phyloP scores from a whole-genome alignment of 2,888 invertebrate genomes.

The Punctoribates punctum region DNA sequence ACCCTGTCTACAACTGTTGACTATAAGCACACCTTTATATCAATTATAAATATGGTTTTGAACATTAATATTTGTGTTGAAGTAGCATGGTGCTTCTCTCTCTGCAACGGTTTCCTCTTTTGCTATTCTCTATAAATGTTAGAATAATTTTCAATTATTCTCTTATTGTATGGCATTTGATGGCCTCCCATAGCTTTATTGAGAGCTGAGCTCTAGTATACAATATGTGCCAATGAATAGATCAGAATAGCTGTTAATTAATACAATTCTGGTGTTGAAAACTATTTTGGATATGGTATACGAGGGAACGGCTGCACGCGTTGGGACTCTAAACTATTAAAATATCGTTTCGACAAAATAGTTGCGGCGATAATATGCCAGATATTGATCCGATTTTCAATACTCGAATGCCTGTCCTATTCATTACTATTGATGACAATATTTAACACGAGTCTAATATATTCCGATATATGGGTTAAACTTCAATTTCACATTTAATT shows the following conservation, averaged over 20 bases:
- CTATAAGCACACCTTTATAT: neutral
- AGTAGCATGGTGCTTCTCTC: neutral
- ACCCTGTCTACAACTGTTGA: too few species aligned
- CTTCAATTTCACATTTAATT: conserved; percentile 28
- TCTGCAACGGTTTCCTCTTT: conserved; percentile 26
- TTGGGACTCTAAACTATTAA: neutral
- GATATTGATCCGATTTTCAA: conserved; percentile 26
- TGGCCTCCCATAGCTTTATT: conserved; percentile 21
- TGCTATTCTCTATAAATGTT: conserved; percentile 10
- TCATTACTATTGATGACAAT: conserved; percentile 8
- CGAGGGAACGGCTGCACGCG: conserved; percentile 2
- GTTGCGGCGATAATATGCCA: neutral
- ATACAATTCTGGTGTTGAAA: neutral
- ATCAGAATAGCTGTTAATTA: conserved; percentile 4
- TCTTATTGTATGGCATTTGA: neutral
- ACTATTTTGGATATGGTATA: neutral
- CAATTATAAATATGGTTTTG: neutral
- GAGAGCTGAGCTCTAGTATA: conserved; percentile 12
- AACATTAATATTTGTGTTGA: conserved; percentile 13
- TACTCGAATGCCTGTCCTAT: neutral
- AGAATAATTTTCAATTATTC: conserved; percentile 27
- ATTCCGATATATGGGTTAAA: conserved; percentile 27
- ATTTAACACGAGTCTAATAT: conserved; percentile 12
- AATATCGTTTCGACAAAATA: conserved; percentile 25
- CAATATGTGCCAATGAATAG: conserved; percentile 10